Conservation (phyloP, 2,797 vertebrate genomes). For the Sebastes nivosus region DNA sequence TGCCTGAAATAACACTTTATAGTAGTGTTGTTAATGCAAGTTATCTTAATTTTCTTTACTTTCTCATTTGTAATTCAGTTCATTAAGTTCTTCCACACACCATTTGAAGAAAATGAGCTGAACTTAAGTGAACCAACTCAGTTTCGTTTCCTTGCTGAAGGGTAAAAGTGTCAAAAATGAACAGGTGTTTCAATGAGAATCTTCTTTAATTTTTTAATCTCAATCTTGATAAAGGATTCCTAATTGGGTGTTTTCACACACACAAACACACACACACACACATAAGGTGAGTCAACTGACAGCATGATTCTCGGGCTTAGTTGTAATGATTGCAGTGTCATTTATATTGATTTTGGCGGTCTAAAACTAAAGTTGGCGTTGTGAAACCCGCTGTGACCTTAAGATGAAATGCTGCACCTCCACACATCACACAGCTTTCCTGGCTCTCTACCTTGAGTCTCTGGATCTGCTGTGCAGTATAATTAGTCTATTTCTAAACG, state of each 20-base stretch:
- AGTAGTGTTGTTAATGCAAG: background rate
- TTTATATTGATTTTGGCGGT: background rate
- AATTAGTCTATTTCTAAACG: background rate
- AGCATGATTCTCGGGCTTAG: background rate
- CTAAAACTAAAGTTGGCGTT: background rate
- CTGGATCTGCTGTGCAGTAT: background rate
- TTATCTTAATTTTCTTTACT: background rate
- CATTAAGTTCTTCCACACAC: background rate
- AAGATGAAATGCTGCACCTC: background rate
- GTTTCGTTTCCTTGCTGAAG: background rate
- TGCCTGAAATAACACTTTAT: background rate
- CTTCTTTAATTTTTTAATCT: background rate
- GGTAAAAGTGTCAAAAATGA: background rate
- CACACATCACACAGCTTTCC: background rate
- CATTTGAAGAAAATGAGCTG: background rate
- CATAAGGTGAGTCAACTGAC: background rate
- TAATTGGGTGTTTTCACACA: background rate
- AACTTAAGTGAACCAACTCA: background rate
- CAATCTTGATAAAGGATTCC: background rate
- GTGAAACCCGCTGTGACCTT: background rate
- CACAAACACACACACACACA: too few species aligned
- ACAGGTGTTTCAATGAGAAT: background rate
- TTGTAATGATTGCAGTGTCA: background rate
- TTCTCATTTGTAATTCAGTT: background rate
- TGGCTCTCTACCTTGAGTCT: background rate